A percentile compares a stretch with the other conserved stretches of the same genome.
Conservation (phyloP, 1,140 invertebrate species). For the Pachyrhynchus sulphureomaculatus region DNA sequence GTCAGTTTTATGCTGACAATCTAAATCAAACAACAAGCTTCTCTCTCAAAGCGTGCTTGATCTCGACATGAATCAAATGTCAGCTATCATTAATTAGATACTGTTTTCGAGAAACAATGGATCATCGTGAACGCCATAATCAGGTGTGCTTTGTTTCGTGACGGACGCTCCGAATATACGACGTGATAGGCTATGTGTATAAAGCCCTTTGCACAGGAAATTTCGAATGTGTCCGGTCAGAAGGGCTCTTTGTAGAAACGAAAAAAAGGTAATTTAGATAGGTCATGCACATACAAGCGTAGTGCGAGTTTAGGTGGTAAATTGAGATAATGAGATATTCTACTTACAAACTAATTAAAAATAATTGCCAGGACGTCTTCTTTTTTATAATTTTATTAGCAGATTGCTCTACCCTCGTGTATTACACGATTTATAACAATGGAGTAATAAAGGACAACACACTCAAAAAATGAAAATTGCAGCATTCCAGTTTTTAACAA, state of each 20-base stretch:
- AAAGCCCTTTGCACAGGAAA: conserved; percentile 7
- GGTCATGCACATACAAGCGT: no score
- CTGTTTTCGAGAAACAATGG: conserved; percentile 31
- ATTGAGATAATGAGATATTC: no score
- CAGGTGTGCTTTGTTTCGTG: conserved; percentile 31
- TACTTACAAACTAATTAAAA: no score
- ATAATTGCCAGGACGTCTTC: no score
- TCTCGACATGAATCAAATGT: conserved; percentile 30
- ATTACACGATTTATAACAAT: no score
- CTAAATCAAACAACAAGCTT: not conserved
- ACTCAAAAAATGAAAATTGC: no score
- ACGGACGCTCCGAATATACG: conserved; percentile 23
- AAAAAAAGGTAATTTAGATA: conserved; percentile 16
- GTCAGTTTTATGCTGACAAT: no score
- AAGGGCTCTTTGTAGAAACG: not conserved
- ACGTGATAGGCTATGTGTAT: conserved; percentile 5
- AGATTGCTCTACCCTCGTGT: no score
- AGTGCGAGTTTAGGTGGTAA: no score
- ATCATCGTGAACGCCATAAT: conserved; percentile 27
- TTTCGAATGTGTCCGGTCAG: conserved; percentile 3
- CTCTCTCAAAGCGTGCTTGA: conserved; percentile 10
- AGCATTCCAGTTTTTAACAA: no score
- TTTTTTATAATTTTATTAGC: no score
- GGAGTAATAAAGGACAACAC: no score
- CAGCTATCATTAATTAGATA: conserved; percentile 31